Conservation (phyloP, 2,113 vertebrate species). For the Equus przewalskii region DNA sequence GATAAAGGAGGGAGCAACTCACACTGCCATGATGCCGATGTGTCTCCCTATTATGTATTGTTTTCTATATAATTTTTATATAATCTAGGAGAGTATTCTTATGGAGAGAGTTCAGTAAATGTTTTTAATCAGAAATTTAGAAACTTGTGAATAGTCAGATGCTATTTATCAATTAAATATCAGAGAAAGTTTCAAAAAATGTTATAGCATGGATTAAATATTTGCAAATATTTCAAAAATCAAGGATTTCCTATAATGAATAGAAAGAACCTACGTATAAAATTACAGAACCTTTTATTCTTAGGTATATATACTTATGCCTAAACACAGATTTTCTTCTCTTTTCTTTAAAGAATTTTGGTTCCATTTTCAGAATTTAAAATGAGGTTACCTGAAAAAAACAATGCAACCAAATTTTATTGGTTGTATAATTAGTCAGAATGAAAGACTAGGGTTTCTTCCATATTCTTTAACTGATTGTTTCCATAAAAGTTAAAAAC, state of each 20-base stretch:
- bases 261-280: not conserved
- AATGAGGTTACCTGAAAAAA: not conserved
- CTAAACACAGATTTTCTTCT: not conserved
- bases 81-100: not conserved
- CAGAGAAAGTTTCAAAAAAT: not conserved
- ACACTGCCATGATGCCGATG: too few species aligned
- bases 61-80: not conserved
- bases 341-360: not conserved
- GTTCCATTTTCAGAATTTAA: not conserved
- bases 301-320: not conserved
- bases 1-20: too few species aligned
- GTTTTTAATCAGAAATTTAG: not conserved
- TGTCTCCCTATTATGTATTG: not conserved
- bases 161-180: not conserved
- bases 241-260: not conserved
- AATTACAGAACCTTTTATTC: not conserved
- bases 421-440: not conserved
- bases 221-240: not conserved
- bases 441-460: not conserved
- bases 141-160: not conserved
- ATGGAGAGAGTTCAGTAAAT: not conserved
- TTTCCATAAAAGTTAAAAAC: not conserved
- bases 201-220: not conserved
- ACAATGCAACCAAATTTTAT: not conserved
- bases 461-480: not conserved